These are phyloP conservation scores for Synanthedon vespiformis DNA, from an alignment of 2,888 invertebrate species.

Conservation along the genomic window DNA sequence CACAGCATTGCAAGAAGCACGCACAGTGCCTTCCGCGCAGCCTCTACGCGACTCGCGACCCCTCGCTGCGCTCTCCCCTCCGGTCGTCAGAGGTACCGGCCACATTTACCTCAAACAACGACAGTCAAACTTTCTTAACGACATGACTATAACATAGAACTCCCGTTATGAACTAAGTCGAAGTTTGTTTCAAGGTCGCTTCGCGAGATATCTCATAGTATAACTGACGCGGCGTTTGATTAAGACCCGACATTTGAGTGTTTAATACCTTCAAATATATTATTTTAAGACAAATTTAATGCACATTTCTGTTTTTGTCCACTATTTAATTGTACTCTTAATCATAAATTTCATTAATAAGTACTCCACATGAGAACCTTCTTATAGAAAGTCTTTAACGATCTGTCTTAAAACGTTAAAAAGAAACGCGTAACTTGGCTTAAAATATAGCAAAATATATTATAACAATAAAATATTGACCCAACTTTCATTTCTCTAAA, in stretches of 20 bases:
- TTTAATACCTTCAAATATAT: too few relatives aligned
- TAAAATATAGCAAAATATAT: too few relatives aligned
- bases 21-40: conserved; percentile 63
- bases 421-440: too few relatives aligned
- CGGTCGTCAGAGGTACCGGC: conserved; percentile 79
- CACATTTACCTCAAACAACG: conserved; percentile 26
- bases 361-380: too few relatives aligned
- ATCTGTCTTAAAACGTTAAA: too few relatives aligned
- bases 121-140: conserved; percentile 61
- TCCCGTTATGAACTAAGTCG: conserved; percentile 50
- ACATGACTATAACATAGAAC: conserved; percentile 53
- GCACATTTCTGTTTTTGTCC: too few relatives aligned
- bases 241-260: neutral
- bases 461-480: too few relatives aligned
- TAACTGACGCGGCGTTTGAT: conserved; percentile 23
- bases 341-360: too few relatives aligned
- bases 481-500: too few relatives aligned
- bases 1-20: conserved; percentile 82
- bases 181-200: conserved; percentile 64
- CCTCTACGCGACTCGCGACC: conserved; percentile 60
- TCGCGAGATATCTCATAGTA: conserved; percentile 39
- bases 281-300: too few relatives aligned
- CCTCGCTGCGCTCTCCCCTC: conserved; percentile 76
- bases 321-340: too few relatives aligned
- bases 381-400: too few relatives aligned